Evolutionary conservation across 2,797 vertebrate species (phyloP), one percentile per base, ranked within the genome.

Genomic region (Eulemur coronatus): DNA sequence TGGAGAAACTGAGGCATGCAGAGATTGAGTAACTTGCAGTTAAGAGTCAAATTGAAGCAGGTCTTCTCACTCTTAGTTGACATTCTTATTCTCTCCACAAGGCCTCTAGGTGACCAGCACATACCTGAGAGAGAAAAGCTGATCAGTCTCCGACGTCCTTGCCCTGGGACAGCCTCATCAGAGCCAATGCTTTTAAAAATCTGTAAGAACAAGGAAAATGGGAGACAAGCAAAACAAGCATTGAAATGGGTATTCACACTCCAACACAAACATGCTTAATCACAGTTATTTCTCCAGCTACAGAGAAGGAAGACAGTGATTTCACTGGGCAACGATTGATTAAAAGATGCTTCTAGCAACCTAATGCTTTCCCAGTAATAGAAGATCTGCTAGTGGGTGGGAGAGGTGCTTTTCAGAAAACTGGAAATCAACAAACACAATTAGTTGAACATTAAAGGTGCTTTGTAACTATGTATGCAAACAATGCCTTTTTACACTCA

Each of bases 41-140:
- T 43, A 43, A 86, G 20, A 69, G 41, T 55, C 14, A 46, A 78
- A 33, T 4, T 26, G n/a, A 92, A 46, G 69, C 11, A 5, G 2
- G 3, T 52, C 7, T 55, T n/a, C 57, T 67, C 18, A 35, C 4
- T 46, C 24, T 67, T 28, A 26, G 15, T 30, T 67, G 43, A 33
- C 26, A 13, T 91, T 75, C 50, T 69, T 76, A 46, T 4, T 57
- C 26, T 87, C 14, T 18, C 4, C 26, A 75, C 50, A 80, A 86
- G 70, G 22, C 15, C 73, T 96, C 43, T 35, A 43, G 43, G 75
- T 61, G 65, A 96, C 17, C 22, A 97, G 70, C 91, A 92, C 98
- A 92, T 98, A 99, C 99, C 99, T 98, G 99, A 99, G 96, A 99
- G 98, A 26, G 99, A 99, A 97, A 99, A 99, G 98, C 99, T 99